These are phyloP conservation scores for Trematocara nigrifrons DNA, from an alignment of 2,113 vertebrate genomes.

Conservation along the genomic window DNA sequence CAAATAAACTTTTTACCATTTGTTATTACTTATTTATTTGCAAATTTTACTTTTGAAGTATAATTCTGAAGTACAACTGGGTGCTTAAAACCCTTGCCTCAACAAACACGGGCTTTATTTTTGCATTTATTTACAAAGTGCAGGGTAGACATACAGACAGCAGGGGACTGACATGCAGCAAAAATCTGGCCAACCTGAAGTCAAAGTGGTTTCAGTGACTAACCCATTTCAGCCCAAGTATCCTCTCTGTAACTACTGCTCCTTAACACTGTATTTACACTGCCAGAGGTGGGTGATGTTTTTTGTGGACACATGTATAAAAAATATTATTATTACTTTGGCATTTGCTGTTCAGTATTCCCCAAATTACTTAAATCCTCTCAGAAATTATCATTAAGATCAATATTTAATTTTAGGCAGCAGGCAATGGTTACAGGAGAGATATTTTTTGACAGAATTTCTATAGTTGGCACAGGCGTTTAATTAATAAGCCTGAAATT, in stretches of 20 bases:
- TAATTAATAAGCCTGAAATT: background rate
- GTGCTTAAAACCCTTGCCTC: background rate
- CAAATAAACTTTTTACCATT: background rate
- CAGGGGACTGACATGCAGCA: background rate
- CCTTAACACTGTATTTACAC: background rate
- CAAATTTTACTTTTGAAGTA: background rate
- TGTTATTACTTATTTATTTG: background rate
- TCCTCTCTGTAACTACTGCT: background rate
- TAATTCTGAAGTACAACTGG: background rate
- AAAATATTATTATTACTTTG: background rate
- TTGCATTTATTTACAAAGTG: background rate
- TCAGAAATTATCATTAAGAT: background rate
- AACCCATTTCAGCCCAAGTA: background rate
- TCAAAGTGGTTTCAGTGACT: background rate
- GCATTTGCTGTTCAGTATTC: background rate
- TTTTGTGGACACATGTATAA: background rate
- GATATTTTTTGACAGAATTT: background rate
- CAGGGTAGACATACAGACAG: background rate
- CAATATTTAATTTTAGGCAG: background rate
- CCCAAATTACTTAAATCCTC: background rate
- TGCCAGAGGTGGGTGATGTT: background rate
- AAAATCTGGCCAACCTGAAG: background rate
- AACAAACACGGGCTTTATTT: background rate
- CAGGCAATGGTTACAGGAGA: background rate
- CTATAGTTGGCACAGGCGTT: background rate